Percentiles rank a stretch among this genome's conserved stretches.
Conservation (phyloP, 1,140 invertebrate species). For the Drosophila ogumai region DNA sequence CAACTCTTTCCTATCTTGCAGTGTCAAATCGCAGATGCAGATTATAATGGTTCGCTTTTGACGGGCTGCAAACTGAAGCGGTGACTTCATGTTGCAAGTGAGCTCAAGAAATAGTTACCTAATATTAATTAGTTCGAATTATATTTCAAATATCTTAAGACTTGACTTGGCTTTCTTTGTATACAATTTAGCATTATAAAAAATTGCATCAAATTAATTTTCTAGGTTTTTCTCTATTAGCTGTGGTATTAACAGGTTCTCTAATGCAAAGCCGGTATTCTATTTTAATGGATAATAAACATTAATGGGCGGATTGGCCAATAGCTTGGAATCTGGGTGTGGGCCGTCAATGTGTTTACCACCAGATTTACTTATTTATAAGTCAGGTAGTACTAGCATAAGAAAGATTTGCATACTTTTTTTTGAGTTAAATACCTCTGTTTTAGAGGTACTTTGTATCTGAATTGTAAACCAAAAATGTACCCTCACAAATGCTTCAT, state of each 20-base stretch:
- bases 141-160: too few relatives aligned
- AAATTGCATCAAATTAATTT: background rate
- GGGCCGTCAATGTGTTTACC: background rate
- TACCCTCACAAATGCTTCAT: background rate
- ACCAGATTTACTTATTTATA: background rate
- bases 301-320: constrained; percentile 2
- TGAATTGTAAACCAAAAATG: background rate
- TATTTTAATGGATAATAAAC: constrained; percentile 3
- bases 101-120: background rate
- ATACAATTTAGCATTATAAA: background rate
- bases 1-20: background rate
- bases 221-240: background rate
- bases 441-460: background rate
- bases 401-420: too few relatives aligned
- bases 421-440: background rate
- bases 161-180: background rate
- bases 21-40: background rate
- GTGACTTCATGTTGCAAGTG: background rate
- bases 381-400: too few relatives aligned
- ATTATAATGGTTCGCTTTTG: background rate
- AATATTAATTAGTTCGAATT: background rate
- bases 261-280: background rate
- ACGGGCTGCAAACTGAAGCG: background rate
- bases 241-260: constrained; percentile 1
- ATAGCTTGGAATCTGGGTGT: constrained; percentile 9